Conservation (phyloP, 2,888 invertebrate genomes). For the Marasmarcha lunaedactyla region DNA sequence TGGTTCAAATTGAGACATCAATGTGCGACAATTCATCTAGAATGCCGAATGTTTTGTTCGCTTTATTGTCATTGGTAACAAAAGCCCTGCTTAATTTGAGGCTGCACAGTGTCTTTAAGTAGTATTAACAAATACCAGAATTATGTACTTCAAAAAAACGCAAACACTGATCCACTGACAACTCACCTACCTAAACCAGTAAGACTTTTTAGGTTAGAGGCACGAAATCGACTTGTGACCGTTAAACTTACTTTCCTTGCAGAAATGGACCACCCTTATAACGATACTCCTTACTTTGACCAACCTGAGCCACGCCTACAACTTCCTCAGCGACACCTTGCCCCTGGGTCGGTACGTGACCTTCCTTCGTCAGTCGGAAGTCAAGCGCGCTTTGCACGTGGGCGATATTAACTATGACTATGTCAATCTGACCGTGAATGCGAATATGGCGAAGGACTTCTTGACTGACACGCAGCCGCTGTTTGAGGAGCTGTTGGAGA, state of each 20-base stretch:
- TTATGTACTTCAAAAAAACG: too few species aligned
- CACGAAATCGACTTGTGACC: too few species aligned
- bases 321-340: constrained; percentile 43
- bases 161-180: too few species aligned
- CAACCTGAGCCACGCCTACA: constrained; percentile 46
- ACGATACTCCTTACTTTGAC: constrained; percentile 29
- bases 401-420: constrained; percentile 36
- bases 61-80: too few species aligned
- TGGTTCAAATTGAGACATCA: too few species aligned
- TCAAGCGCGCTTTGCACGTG: constrained; percentile 47
- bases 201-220: too few species aligned
- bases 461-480: constrained; percentile 34
- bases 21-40: too few species aligned
- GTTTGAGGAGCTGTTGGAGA: constrained; percentile 38
- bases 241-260: constrained; percentile 17
- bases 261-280: constrained; percentile 45
- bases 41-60: too few species aligned
- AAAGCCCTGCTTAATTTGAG: too few species aligned
- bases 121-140: too few species aligned
- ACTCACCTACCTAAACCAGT: too few species aligned
- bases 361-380: constrained; percentile 27
- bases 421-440: constrained; percentile 43
- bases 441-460: constrained; percentile 36
- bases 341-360: constrained; percentile 24
- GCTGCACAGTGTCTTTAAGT: too few species aligned